Evolutionary conservation across 2,888 invertebrate species (phyloP), one percentile per base, ranked within the genome.

Genomic region (Lasius platythorax): DNA sequence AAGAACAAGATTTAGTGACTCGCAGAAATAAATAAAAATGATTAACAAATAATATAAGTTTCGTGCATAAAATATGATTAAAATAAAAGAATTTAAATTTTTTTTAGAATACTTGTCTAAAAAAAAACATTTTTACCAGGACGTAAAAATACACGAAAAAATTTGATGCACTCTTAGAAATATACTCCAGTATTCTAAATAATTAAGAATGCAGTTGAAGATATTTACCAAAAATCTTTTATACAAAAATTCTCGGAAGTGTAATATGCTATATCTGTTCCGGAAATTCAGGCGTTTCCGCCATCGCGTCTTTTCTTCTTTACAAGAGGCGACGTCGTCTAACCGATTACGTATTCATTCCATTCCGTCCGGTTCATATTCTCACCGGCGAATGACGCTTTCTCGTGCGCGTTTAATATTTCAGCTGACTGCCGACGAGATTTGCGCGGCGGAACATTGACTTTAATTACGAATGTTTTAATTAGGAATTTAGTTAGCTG

Each of bases 391-490:
- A 81, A 81, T 81, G 61, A 81, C 79, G 43, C 73, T 81, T 61
- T 81, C 79, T 81, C 79, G 79, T 61, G 73, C 73, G 73, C 61
- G 73, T 72, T 81, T 81, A 81, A 81, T 81, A 81, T 81, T 81
- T 81, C 73, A 81, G 61, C 33, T 46, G 58, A 23, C 72, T 72
- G 33, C 79, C 72, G 61, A 81, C 79, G 73, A 73, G 73, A 73
- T 81, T 81, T 61, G 73, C 61, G 72, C 73, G 61, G 43, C 58
- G 33, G 72, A 81, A 81, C 33, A 73, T 33, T 73, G 73, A 81
- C 79, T 81, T 81, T 73, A 81, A 73, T 81, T 81, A 81, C 79
- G 73, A 81, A 81, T 81, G 79, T 81, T 81, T 81, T 81, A 81
- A 81, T 81, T 81, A 81, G 79, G 68, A 81, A 79, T 79, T 79